Percentiles rank a stretch among this genome's conserved stretches.
Conservation (phyloP, 2,113 vertebrate genomes). For the Rhea pennata region DNA sequence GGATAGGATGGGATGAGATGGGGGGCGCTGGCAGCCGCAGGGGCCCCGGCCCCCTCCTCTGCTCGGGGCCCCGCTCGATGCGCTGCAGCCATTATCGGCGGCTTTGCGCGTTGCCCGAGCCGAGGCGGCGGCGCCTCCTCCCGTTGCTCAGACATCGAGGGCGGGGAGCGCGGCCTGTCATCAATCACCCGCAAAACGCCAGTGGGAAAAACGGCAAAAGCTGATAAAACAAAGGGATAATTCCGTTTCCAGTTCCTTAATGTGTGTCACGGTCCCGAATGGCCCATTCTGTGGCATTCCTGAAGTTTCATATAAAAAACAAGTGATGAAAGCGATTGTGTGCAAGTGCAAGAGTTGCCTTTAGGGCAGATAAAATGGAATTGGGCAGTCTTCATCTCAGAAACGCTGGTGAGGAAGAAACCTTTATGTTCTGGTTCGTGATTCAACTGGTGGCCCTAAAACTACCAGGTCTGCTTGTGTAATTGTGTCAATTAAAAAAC, state of each 20-base stretch:
- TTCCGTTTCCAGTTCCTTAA: neutral
- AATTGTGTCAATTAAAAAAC: neutral
- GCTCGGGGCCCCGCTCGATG: neutral
- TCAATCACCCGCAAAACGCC: conserved; percentile 76
- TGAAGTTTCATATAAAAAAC: neutral
- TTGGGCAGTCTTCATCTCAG: neutral
- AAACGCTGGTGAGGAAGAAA: neutral
- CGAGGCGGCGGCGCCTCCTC: conserved; percentile 46
- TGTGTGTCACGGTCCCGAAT: neutral
- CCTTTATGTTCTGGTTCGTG: neutral
- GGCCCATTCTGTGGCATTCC: neutral
- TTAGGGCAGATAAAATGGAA: conserved; percentile 52
- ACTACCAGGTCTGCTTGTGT: neutral
- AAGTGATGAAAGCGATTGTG: neutral
- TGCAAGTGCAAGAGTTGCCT: conserved; percentile 17
- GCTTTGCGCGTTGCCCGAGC: conserved; percentile 12
- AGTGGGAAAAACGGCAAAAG: conserved; percentile 60
- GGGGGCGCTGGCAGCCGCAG: neutral
- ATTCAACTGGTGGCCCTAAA: neutral
- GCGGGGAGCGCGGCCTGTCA: conserved; percentile 70
- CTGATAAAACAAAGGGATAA: conserved; percentile 72
- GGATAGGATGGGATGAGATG: neutral
- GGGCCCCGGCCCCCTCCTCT: neutral
- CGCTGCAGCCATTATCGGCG: conserved; percentile 53
- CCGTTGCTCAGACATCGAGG: neutral